Evolutionary conservation across 1,140 invertebrate genomes (phyloP), one percentile per base, ranked within the genome.

Genomic region (Streblospio benedicti): DNA sequence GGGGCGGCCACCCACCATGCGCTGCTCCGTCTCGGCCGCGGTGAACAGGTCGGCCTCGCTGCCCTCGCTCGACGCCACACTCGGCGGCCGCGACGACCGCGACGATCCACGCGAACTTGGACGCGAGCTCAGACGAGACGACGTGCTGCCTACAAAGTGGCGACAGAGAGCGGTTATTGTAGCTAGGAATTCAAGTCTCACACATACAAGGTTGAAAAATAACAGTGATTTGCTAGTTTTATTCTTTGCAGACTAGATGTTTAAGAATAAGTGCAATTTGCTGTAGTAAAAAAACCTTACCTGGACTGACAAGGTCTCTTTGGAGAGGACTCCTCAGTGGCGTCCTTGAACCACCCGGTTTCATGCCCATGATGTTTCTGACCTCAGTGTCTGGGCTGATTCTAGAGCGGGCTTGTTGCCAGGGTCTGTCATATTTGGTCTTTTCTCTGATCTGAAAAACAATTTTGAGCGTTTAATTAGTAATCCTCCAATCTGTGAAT

Each of bases 41-140:
- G 72, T 73, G 58, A 64, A 73, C 25, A 74, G 67, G 55, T 76
- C 74, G 27, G 71, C 69, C 35, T 81, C 79, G 57, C 71, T 69
- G 23, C 70, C 70, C 72, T 94, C 90, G 57, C 23, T 90, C 93
- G 47, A 92, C 83, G 68, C 90, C 89, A 70, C 92, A 71, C 91
- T 94, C 23, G 91, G 88, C 66, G 91, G 90, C 75, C 92, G 91
- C 54, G 74, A 76, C 27, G 67, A 66, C 44, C 88, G 87, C 72
- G 85, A 77, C 70, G 82, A 84, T 33, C 32, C 35, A 5, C 53
- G 30, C 12, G 31, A 38, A 20, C 88, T 74, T 18, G 79, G 77
- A 69, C 91, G 83, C 67, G 88, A 91, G 50, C 71, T 71, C 41
- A 69, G 69, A 35, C 71, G 59, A 64, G 72, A 74, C 32, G 71